phyloP scores from a whole-genome alignment of 2,888 invertebrate genomes.

The Nephrotoma appendiculata region DNA sequence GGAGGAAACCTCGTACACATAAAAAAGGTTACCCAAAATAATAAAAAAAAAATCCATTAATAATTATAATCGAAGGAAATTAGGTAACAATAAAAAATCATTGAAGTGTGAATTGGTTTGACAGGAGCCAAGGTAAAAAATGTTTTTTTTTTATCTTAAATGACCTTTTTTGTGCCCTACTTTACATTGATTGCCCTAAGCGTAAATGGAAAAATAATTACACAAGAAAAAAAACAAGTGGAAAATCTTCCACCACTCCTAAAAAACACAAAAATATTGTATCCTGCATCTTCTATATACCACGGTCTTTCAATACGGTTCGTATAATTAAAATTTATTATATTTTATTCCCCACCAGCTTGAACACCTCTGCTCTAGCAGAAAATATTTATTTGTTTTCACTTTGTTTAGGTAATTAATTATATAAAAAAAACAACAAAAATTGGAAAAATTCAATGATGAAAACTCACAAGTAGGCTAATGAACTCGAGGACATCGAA shows the following conservation, averaged over 20 bases:
- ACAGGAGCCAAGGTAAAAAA: not conserved
- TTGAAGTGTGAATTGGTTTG: not conserved
- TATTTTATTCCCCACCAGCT: not conserved
- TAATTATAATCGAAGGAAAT: not conserved
- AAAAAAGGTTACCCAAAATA: not conserved
- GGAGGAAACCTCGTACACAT: not conserved
- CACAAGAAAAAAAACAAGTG: not conserved
- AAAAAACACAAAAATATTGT: not conserved
- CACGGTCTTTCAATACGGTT: not conserved
- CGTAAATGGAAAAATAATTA: not conserved
- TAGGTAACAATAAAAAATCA: not conserved
- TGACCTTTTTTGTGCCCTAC: not conserved
- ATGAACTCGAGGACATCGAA: not conserved
- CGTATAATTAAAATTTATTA: not conserved
- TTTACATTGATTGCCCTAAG: not conserved
- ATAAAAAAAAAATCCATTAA: not conserved
- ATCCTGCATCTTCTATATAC: not conserved
- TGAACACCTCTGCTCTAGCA: not conserved
- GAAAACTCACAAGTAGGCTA: not conserved
- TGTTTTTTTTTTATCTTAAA: not conserved
- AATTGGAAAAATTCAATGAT: not conserved
- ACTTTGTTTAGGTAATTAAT: not conserved
- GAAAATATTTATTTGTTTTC: not conserved
- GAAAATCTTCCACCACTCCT: not conserved
- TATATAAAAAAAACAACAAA: not conserved